Percentiles rank a stretch among this genome's conserved stretches.
These are phyloP conservation scores for Tichodroma muraria DNA, from an alignment of 2,113 vertebrate species.

Conservation along the genomic window DNA sequence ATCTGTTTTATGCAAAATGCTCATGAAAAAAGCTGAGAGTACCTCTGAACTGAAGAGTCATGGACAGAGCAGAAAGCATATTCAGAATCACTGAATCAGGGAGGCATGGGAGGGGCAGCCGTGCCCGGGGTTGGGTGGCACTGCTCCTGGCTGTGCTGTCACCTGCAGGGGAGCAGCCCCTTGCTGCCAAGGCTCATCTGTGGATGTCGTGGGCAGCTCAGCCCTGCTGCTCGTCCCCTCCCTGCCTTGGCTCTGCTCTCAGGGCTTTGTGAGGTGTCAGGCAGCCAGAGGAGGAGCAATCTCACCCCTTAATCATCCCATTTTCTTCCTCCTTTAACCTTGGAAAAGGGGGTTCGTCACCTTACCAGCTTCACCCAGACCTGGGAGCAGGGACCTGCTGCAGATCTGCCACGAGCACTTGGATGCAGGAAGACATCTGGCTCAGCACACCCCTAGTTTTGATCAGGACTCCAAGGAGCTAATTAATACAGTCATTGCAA, in stretches of 20 bases:
- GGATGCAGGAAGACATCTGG: not conserved
- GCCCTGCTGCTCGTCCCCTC: not conserved
- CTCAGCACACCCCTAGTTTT: not conserved
- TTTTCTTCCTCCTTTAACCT: not conserved
- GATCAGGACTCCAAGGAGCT: not conserved
- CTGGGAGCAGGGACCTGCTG: not conserved
- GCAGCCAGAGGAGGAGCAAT: not conserved
- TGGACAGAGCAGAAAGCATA: accelerated
- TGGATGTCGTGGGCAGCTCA: not conserved
- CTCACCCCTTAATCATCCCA: not conserved
- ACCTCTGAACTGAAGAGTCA: not conserved
- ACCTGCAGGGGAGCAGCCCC: not conserved
- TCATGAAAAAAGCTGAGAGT: not conserved
- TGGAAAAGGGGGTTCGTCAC: not conserved
- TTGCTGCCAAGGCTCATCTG: not conserved
- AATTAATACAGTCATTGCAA: not conserved
- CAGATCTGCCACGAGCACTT: not conserved
- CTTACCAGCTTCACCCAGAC: not conserved
- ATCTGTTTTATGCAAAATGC: not conserved
- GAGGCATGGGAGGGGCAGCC: not conserved
- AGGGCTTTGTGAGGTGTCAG: not conserved
- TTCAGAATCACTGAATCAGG: not conserved
- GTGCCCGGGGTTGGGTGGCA: not conserved
- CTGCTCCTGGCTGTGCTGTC: accelerated
- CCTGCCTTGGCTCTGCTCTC: not conserved